Evolutionary conservation across 1,140 invertebrate genomes (phyloP), one percentile per base, ranked within the genome.

Genomic region (Ceratoteleas bidentatus): DNA sequence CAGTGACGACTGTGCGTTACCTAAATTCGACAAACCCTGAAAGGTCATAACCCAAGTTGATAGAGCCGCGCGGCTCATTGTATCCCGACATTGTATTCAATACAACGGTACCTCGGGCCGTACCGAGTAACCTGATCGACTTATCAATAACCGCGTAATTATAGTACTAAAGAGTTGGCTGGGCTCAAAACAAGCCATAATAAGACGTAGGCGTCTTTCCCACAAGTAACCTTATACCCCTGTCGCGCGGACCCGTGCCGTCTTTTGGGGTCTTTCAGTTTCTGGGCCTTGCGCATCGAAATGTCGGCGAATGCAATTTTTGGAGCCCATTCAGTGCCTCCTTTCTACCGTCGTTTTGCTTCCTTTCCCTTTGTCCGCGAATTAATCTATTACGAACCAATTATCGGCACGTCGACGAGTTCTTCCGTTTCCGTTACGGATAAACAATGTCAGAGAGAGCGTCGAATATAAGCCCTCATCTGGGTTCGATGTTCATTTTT

Each of bases 111-210:
- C 83, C 81, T 83, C 79, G 43, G 8, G 45, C 11, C 36, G 83
- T 85, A 81, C 84, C 84, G 77, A 85, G 90, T 90, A 91, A 91
- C 90, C 86, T 87, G 90, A 91, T 91, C 90, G 86, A 91, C 89
- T 91, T 91, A 91, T 91, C 90, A 91, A 91, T 91, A 91, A 91
- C 86, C 89, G 87, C 87, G 89, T 91, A 91, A 91, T 91, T 91
- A 91, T 88, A 88, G 88, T 88, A 90, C 87, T 85, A 91, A 91
- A 91, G 90, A 91, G 90, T 91, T 91, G 89, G 85, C 87, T 86
- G 87, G 83, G 87, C 88, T 89, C 89, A 91, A 91, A 91, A 91
- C 90, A 91, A 91, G 90, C 89, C 88, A 90, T 91, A 91, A 91
- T 91, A 91, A 91, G 86, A 90, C 87, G 87, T 85, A 88, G 87